Evolutionary conservation across 2,888 invertebrate genomes (phyloP).

Genomic region (Drosophila picticornis): DNA sequence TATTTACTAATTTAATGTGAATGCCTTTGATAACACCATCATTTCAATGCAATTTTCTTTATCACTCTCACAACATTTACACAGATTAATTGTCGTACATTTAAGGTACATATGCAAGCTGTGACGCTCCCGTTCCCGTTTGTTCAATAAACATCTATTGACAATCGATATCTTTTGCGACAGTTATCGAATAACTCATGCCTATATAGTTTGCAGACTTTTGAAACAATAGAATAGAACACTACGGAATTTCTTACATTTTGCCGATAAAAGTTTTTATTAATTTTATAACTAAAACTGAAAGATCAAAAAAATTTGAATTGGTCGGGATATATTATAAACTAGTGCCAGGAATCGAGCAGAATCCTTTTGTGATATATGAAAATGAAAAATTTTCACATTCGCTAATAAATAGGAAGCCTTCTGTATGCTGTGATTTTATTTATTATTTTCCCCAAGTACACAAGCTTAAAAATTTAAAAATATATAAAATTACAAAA

Average conservation of each 20-base stretch:
- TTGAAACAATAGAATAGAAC: slow-evolving; percentile 30
- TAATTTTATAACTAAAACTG: not conserved
- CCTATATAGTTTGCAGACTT: not conserved
- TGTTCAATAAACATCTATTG: slow-evolving; percentile 27
- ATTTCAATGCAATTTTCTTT: slow-evolving; percentile 31
- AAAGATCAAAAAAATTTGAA: not conserved
- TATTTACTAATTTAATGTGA: slow-evolving; percentile 10
- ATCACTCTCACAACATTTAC: slow-evolving; percentile 47
- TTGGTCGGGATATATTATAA: not conserved
- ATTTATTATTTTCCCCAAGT: not conserved
- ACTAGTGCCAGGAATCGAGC: not conserved
- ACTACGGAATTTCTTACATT: not conserved
- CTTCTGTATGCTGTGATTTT: not conserved
- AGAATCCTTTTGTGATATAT: not conserved
- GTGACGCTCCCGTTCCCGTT: slow-evolving; percentile 47
- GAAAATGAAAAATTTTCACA: not conserved
- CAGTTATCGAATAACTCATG: not conserved
- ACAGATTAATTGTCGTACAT: slow-evolving; percentile 42
- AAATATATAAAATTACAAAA: not conserved
- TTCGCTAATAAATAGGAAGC: not conserved
- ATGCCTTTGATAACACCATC: slow-evolving; percentile 21
- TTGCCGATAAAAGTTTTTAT: not conserved
- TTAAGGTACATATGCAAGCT: slow-evolving; percentile 45
- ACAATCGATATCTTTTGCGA: slow-evolving; percentile 36
- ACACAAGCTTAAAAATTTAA: not conserved